Conservation (phyloP, 2,888 invertebrate genomes). For the Nomada lathburiana region DNA sequence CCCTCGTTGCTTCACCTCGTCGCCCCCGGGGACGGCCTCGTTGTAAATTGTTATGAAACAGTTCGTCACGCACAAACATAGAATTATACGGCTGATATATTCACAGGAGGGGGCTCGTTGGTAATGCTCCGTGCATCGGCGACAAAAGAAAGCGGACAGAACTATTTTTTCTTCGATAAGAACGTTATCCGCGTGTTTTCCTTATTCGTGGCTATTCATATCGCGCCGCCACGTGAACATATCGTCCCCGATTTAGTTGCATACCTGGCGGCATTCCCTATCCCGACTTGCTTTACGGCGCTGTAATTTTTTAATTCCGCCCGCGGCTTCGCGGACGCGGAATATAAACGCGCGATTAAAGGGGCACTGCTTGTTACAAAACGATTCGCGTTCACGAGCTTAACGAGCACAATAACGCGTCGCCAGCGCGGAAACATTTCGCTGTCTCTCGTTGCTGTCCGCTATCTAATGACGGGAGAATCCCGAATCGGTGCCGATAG, state of each 20-base stretch:
- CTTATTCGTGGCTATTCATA: conserved; percentile 11
- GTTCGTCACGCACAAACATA: conserved; percentile 3
- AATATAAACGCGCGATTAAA: conserved; percentile 48
- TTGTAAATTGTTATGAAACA: conserved; percentile 28
- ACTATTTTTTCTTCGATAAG: background rate
- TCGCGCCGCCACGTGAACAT: conserved; percentile 13
- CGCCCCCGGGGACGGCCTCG: background rate
- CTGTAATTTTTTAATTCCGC: conserved; percentile 46
- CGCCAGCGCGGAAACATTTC: background rate
- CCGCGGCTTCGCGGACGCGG: conserved; percentile 14
- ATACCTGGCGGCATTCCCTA: background rate
- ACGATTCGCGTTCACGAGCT: conserved; percentile 24
- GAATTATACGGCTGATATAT: conserved; percentile 35
- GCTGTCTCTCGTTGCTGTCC: background rate
- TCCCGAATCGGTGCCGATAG: background rate
- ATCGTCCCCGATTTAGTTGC: conserved; percentile 32
- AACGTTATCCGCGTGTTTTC: conserved; percentile 3
- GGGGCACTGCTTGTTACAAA: conserved; percentile 42
- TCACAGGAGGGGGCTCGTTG: conserved; percentile 19
- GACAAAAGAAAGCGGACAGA: background rate
- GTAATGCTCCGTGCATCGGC: background rate
- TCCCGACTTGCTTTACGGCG: conserved; percentile 35
- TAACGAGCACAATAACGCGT: conserved; percentile 32
- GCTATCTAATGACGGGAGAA: background rate
- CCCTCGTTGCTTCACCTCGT: conserved; percentile 5